Conservation (phyloP, 2,797 vertebrate species). For the Phrynocephalus vlangalii region DNA sequence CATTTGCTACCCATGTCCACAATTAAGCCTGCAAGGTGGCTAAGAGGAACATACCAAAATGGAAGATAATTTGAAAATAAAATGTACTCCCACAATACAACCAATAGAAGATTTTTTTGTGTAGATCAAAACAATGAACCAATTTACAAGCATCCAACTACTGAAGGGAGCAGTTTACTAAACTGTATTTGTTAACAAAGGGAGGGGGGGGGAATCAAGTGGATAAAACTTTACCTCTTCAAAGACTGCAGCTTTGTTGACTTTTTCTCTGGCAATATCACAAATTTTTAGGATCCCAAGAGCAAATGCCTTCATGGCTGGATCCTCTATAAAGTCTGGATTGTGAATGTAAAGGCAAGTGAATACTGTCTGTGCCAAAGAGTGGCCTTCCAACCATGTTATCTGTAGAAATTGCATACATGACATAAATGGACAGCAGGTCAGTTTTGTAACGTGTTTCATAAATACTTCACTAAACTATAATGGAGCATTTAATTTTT, state of each 20-base stretch:
- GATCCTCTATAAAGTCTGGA: slow-evolving; percentile 96
- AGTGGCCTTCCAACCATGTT: slow-evolving; percentile 98
- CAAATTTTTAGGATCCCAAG: slow-evolving; percentile 97
- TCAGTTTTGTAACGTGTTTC: background rate
- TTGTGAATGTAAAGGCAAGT: slow-evolving; percentile 98
- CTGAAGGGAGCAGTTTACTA: background rate
- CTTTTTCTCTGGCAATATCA: slow-evolving; percentile 97
- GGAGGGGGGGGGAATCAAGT: too few relatives aligned
- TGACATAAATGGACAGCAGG: background rate
- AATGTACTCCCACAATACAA: background rate
- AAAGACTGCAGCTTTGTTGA: slow-evolving; percentile 98
- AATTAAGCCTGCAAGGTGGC: too few relatives aligned
- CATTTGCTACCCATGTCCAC: too few relatives aligned
- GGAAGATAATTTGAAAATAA: background rate
- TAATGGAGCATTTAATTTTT: background rate
- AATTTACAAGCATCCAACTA: background rate
- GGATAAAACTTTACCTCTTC: slow-evolving; percentile 87
- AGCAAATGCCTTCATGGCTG: slow-evolving; percentile 96
- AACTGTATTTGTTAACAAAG: background rate
- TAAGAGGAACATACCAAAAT: too few relatives aligned
- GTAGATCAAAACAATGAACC: too few relatives aligned
- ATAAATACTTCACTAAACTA: background rate
- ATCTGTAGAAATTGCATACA: slow-evolving; percentile 82
- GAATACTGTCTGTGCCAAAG: slow-evolving; percentile 97
- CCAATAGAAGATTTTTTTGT: too few relatives aligned